phyloP scores from a whole-genome alignment of 2,797 vertebrate genomes.

The Chiropotes sagulatus region DNA sequence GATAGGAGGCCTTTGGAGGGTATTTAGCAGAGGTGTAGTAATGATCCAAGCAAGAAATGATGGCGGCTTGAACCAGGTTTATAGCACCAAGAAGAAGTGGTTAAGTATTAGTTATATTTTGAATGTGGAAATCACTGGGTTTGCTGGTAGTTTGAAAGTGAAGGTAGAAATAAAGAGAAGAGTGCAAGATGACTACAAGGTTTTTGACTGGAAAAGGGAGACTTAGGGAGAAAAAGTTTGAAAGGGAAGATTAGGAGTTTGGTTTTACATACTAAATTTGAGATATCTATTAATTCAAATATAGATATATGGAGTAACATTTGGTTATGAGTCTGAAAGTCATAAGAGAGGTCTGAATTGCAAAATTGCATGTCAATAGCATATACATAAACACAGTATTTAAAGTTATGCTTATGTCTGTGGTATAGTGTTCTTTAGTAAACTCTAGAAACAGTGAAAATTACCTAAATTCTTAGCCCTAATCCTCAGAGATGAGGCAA shows the following conservation, averaged over 20 bases:
- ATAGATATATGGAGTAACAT: not conserved
- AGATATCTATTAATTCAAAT: not conserved
- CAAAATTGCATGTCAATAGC: not conserved
- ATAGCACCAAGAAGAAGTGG: not conserved
- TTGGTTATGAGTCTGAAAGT: slow-evolving; percentile 1
- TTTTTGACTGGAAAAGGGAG: not conserved
- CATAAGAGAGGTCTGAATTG: not conserved
- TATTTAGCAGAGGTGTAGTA: not conserved
- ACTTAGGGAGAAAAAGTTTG: not conserved
- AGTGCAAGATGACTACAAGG: not conserved
- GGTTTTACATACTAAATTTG: slow-evolving; percentile 3
- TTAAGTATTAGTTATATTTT: not conserved
- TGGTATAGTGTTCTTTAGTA: not conserved
- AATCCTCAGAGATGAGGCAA: not conserved
- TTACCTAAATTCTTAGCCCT: not conserved
- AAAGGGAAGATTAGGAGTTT: slow-evolving; percentile 10
- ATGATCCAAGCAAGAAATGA: not conserved
- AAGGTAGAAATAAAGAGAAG: not conserved
- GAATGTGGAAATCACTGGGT: not conserved
- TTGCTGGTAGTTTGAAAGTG: not conserved
- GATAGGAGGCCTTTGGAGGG: not conserved
- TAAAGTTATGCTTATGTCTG: not conserved
- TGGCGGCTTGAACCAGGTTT: not conserved
- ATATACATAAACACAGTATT: not conserved
- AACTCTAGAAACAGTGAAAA: not conserved